Evolutionary conservation across 1,140 invertebrate genomes (phyloP).

Genomic region (Heliothis virescens): DNA sequence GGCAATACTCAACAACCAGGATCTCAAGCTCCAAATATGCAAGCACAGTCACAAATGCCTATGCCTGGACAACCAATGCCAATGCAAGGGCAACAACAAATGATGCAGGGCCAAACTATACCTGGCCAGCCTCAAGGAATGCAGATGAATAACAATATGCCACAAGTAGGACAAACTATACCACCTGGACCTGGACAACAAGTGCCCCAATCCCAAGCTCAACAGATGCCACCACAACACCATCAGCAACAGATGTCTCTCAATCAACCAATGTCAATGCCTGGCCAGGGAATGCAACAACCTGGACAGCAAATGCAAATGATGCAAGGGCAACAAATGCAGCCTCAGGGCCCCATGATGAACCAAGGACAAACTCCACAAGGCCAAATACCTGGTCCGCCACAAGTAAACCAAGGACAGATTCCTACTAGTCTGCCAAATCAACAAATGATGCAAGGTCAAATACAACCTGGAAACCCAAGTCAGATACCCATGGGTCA

Average conservation of each 20-base stretch:
- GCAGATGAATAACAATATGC: conserved; percentile 60
- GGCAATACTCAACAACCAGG: conserved; percentile 66
- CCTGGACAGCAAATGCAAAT: conserved; percentile 67
- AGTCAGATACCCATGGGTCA: conserved; percentile 48
- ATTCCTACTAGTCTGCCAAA: conserved; percentile 37
- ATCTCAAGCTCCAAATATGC: conserved; percentile 65
- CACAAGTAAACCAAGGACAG: conserved; percentile 51
- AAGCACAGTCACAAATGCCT: conserved; percentile 62
- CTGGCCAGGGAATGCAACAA: conserved; percentile 62
- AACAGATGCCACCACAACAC: conserved; percentile 61
- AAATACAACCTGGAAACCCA: conserved; percentile 55
- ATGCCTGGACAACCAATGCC: conserved; percentile 60
- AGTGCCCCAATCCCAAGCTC: conserved; percentile 62
- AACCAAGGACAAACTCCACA: conserved; percentile 62
- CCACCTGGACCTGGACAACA: conserved; percentile 62
- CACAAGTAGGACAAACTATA: conserved; percentile 55
- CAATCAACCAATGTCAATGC: conserved; percentile 73
- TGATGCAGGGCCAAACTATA: conserved; percentile 57
- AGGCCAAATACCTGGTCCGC: conserved; percentile 52
- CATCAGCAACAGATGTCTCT: conserved; percentile 61
- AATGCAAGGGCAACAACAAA: conserved; percentile 55
- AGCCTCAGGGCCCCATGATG: conserved; percentile 69
- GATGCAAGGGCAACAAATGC: conserved; percentile 68
- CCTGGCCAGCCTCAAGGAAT: conserved; percentile 59
- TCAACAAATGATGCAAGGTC: conserved; percentile 65